Percentiles rank a stretch among this genome's conserved stretches.
Evolutionary conservation across 2,888 invertebrate genomes (phyloP).

Genomic region (Pinctada fucata): DNA sequence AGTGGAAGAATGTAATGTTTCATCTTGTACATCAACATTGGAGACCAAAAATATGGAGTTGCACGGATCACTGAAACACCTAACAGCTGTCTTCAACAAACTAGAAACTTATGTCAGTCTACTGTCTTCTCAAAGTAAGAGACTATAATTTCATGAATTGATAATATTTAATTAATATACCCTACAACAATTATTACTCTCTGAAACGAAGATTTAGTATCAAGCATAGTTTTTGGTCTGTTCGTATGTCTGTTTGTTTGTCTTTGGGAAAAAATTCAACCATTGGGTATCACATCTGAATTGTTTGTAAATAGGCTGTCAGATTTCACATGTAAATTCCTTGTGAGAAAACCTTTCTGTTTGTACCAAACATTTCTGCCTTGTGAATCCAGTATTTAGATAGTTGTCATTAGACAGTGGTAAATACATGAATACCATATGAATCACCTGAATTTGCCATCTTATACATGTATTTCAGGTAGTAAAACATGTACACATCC

Average conservation of each 20-base stretch:
- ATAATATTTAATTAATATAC: neutral
- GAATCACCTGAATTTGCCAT: neutral
- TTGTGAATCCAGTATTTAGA: too few relatives aligned
- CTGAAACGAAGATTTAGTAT: neutral
- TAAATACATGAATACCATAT: too few relatives aligned
- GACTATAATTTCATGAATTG: neutral
- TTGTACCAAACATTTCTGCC: too few relatives aligned
- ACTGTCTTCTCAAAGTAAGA: slow-evolving; percentile 71
- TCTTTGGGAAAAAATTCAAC: too few relatives aligned
- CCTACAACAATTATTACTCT: neutral
- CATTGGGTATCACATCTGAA: too few relatives aligned
- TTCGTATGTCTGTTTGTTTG: too few relatives aligned
- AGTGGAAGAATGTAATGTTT: slow-evolving; percentile 74
- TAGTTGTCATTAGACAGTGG: too few relatives aligned
- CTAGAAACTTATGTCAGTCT: slow-evolving; percentile 67
- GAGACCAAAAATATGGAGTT: slow-evolving; percentile 73
- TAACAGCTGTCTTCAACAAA: slow-evolving; percentile 69
- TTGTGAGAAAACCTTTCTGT: too few relatives aligned
- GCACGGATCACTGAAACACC: slow-evolving; percentile 62
- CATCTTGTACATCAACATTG: slow-evolving; percentile 72
- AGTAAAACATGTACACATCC: slow-evolving; percentile 64
- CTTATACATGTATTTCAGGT: slow-evolving; percentile 59
- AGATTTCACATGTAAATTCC: too few relatives aligned
- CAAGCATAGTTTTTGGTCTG: neutral
- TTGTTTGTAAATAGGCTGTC: too few relatives aligned